A percentile compares a stretch with the other conserved stretches of the same genome.
Conservation (phyloP, 2,797 vertebrate genomes). For the Manis javanica region DNA sequence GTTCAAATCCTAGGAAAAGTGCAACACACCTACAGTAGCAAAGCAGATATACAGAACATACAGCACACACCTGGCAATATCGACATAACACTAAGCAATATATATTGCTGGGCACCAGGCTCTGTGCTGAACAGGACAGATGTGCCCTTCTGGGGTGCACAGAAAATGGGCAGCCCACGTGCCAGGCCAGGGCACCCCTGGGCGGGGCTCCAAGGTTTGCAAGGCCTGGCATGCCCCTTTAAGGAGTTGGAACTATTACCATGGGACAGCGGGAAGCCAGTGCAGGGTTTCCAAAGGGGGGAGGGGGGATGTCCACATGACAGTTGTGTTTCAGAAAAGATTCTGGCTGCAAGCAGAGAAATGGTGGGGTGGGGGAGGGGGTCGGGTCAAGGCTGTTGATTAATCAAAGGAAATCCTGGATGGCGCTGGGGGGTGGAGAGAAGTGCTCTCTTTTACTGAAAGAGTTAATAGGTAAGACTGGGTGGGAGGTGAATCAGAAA, state of each 20-base stretch:
- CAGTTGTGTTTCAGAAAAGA: neutral
- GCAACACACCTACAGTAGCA: neutral
- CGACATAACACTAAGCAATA: rapidly evolving
- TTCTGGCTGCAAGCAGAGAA: neutral
- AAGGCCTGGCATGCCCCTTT: neutral
- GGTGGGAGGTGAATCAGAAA: neutral
- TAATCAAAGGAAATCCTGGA: neutral
- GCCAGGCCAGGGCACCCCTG: neutral
- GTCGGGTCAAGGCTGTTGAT: neutral
- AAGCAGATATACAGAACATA: neutral
- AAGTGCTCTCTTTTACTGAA: neutral
- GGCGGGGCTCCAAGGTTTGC: neutral
- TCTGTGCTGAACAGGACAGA: neutral
- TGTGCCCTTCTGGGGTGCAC: neutral
- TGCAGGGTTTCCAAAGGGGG: neutral
- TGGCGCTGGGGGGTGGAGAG: too few species aligned
- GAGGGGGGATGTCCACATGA: too few species aligned
- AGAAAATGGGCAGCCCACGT: neutral
- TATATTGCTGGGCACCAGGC: rapidly evolving
- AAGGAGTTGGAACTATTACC: neutral
- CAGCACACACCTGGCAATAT: rapidly evolving
- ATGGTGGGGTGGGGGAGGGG: neutral
- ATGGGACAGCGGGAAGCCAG: neutral
- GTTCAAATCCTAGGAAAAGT: neutral
- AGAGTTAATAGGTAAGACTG: neutral